Evolutionary conservation across 2,113 vertebrate species (phyloP), one percentile per base, ranked within the genome.

Genomic region (Phocoena sinus): DNA sequence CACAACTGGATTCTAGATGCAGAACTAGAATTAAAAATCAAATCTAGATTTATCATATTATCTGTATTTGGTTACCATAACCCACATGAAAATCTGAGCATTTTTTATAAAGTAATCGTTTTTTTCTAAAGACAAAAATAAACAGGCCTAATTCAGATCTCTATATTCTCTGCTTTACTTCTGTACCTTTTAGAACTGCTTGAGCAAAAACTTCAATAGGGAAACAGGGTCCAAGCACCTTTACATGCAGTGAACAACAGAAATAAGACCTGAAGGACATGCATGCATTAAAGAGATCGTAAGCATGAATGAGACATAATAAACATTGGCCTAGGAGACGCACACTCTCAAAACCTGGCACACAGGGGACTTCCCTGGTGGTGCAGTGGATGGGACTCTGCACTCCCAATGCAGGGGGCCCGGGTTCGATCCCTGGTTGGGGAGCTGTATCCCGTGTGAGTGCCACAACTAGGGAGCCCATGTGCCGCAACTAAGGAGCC

Each of bases 61-160:
- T 81, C 87, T 89, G 25, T 36, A 81, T 13, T 86, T 80, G 68
- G 15, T 94, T 88, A 60, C 26, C 36, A 86, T 73, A 97, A 83
- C 26, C 70, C 56, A 67, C 6, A 63, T 50, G 31, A 91, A 56
- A 76, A 97, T 7, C 5, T 82, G 67, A 73, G 56, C 20, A 92
- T 89, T 94, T 91, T 18, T 73, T 4, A 58, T 44, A 80, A 80
- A 84, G 12, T 36, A 90, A 41, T 9, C 13, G 70, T 82, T 82
- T 95, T 83, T 80, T 92, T 80, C 28, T 87, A 79, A 93, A 73
- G 74, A 94, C 58, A 94, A 94, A 97, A 96, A 58, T 62, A 65
- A 95, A 71, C 14, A 70, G 62, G 33, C 6, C 60, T 79, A 95
- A 58, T 50, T 92, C n/a, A 88, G 33, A 67, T 41, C 23, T 84